Evolutionary conservation across 2,888 invertebrate genomes (phyloP), one percentile per base, ranked within the genome.

Genomic region (Cosmia pyralina): DNA sequence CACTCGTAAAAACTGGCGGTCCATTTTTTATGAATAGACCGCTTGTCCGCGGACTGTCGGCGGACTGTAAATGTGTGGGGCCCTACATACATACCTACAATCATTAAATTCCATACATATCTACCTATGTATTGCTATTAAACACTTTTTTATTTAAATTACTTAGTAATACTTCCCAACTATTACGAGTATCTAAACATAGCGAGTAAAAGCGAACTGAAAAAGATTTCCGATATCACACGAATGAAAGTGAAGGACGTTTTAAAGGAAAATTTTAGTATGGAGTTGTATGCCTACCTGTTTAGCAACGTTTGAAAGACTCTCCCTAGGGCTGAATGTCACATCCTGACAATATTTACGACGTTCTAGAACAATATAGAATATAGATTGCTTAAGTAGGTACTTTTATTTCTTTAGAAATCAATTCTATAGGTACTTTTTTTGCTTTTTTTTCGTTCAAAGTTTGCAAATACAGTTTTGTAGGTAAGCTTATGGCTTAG

Each of bases 151-250:
- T 17, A 11, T 17, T 19, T 63, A 17, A 28, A 28, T 63, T 19
- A 73, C 46, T 41, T 57, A 66, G 22, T 19, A 48, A 68, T 28
- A 63, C 15, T 22, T 13, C 2, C 41, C 22, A 71, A 73, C 63
- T 28, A 28, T 28, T 60, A 58, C 57, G n/a, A n/a, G n/a, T 65
- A 48, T 72, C 53, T 72, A 66, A 75, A 62, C 15, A 71, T 79
- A 74, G 68, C 67, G 55, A 84, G 69, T 73, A 74, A 76, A 83
- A 81, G 69, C 65, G 66, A 74, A 78, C 58, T 65, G 59, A 65
- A 75, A 83, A 86, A 75, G 85, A 81, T 78, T 82, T 80, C 76
- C 79, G 70, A 82, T 88, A 88, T 87, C 79, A 72, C 64, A 73
- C 63, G 81, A 73, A 77, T 86, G 69, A 60, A 69, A 79, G 75